Conservation (phyloP, 2,113 vertebrate genomes). For the Salvator merianae region DNA sequence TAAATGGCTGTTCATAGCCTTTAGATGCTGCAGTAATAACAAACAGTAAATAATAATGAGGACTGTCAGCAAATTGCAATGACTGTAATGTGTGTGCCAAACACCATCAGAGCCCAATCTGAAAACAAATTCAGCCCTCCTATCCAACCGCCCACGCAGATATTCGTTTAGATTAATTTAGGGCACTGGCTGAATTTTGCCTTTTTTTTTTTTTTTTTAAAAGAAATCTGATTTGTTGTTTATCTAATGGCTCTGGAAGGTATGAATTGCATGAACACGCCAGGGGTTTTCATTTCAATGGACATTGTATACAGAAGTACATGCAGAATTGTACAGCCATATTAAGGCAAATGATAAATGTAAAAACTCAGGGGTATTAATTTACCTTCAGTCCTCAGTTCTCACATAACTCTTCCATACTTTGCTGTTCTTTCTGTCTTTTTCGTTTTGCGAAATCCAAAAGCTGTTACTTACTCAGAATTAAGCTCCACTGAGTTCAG, state of each 20-base stretch:
- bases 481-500: background rate
- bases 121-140: background rate
- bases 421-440: background rate
- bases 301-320: background rate
- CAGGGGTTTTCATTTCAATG: background rate
- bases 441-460: background rate
- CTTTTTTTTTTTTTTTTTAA: background rate
- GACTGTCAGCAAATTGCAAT: conserved; percentile 3
- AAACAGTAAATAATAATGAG: conserved; percentile 19
- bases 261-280: background rate
- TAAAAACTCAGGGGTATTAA: background rate
- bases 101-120: background rate
- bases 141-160: background rate
- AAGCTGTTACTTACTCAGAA: background rate
- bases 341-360: too few relatives aligned
- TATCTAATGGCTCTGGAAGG: background rate
- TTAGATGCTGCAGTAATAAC: conserved; percentile 21
- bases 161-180: background rate
- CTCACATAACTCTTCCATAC: background rate
- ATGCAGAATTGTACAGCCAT: background rate
- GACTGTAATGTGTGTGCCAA: background rate
- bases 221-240: background rate
- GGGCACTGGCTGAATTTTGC: background rate
- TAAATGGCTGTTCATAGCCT: conserved; percentile 8
- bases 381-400: background rate